phyloP scores from a whole-genome alignment of 1,140 invertebrate genomes.

The Aricia agestis region DNA sequence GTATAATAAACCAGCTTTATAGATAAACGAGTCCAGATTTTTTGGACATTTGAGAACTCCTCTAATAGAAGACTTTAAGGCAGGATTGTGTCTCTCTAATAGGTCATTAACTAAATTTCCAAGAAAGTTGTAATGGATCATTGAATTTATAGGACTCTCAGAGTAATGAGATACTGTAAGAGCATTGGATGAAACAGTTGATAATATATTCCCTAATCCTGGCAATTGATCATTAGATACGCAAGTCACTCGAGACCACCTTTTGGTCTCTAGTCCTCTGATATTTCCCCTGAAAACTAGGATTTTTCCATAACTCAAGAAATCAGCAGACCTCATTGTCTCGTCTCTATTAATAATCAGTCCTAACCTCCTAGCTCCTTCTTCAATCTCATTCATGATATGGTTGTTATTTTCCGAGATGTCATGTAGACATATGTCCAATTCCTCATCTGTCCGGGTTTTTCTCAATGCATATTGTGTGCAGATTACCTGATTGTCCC shows the following conservation, averaged over 20 bases:
- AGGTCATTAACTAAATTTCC: no score
- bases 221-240: constrained; percentile 22
- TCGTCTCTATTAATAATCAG: constrained; percentile 21
- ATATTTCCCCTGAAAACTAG: constrained; percentile 17
- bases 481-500: no score
- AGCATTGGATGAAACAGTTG: constrained; percentile 19
- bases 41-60: no score
- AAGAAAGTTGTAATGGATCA: no score
- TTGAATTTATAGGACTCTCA: no score
- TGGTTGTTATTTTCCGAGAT: neutral
- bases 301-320: constrained; percentile 18
- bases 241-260: constrained; percentile 22
- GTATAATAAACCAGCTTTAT: no score
- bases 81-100: no score
- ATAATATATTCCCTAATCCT: constrained; percentile 11
- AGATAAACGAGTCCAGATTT: no score
- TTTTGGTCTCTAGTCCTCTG: constrained; percentile 18
- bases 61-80: no score
- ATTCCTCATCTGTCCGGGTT: no score
- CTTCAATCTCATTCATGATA: neutral
- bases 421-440: constrained; percentile 9
- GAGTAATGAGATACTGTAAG: constrained; percentile 20
- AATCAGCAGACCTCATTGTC: constrained; percentile 21
- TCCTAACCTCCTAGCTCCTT: neutral
- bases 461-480: no score